Evolutionary conservation across 1,140 invertebrate genomes (phyloP).

Genomic region (Orius laevigatus): DNA sequence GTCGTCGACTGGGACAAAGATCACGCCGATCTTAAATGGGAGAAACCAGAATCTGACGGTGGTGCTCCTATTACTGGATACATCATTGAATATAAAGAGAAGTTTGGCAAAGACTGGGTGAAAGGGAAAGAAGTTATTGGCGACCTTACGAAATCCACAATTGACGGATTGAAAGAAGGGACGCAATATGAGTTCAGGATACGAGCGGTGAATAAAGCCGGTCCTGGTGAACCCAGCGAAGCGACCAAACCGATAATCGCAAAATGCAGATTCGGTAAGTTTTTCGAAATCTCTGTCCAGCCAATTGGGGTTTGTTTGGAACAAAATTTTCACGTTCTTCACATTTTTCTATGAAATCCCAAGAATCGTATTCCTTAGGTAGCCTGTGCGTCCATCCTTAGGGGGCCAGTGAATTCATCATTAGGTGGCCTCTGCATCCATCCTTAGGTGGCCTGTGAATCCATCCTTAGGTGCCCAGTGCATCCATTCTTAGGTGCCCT

Average conservation of each 20-base stretch:
- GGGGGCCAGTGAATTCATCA: too few species aligned
- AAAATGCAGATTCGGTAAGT: conserved; percentile 67
- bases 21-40: conserved; percentile 84
- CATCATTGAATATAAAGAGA: conserved; percentile 83
- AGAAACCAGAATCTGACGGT: conserved; percentile 76
- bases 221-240: conserved; percentile 86
- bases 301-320: not conserved
- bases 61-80: conserved; percentile 90
- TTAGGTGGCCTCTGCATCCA: too few species aligned
- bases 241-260: conserved; percentile 88
- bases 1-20: conserved; percentile 93
- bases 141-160: conserved; percentile 54
- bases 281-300: not conserved
- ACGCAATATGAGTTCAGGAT: conserved; percentile 93
- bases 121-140: conserved; percentile 62
- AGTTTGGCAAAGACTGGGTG: conserved; percentile 80
- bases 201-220: conserved; percentile 87
- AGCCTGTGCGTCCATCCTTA: too few species aligned
- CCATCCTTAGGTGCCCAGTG: too few species aligned
- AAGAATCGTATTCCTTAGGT: too few species aligned
- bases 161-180: conserved; percentile 85
- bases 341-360: too few species aligned
- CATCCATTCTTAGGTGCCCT: too few species aligned
- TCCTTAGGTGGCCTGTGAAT: too few species aligned
- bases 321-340: too few species aligned